Evolutionary conservation across 1,140 invertebrate genomes (phyloP).

Genomic region (Mesaphorura yosii): DNA sequence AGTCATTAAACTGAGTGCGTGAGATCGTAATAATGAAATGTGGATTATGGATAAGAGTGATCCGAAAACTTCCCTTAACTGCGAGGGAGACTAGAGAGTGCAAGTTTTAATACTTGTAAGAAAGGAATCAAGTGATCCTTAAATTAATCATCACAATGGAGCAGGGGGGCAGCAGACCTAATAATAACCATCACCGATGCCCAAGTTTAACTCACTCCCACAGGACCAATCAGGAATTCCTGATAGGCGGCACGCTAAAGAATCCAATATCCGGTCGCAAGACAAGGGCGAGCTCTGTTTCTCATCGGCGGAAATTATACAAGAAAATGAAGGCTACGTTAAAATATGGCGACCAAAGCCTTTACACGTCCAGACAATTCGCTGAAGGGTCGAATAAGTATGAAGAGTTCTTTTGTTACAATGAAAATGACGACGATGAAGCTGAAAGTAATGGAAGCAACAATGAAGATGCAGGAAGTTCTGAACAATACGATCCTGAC

Average conservation of each 20-base stretch:
- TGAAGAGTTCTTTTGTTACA: constrained; percentile 77
- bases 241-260: constrained; percentile 27
- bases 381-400: constrained; percentile 56
- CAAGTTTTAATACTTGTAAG: too few species aligned
- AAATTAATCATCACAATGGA: too few species aligned
- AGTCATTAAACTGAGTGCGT: too few species aligned
- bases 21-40: too few species aligned
- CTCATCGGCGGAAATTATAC: constrained; percentile 18
- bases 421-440: constrained; percentile 71
- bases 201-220: constrained; percentile 4
- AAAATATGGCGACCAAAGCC: constrained; percentile 24
- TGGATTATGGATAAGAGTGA: too few species aligned
- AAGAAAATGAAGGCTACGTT: constrained; percentile 21
- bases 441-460: not conserved
- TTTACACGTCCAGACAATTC: constrained; percentile 26
- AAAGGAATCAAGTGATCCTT: too few species aligned
- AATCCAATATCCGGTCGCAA: constrained; percentile 18
- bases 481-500: not conserved
- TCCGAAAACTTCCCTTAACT: too few species aligned
- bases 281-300: constrained; percentile 7
- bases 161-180: too few species aligned
- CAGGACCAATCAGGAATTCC: constrained; percentile 16
- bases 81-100: too few species aligned
- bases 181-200: constrained; percentile 3
- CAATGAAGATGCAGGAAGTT: not conserved